Evolutionary conservation across 1,140 invertebrate species (phyloP).

Genomic region (Chionoecetes opilio): DNA sequence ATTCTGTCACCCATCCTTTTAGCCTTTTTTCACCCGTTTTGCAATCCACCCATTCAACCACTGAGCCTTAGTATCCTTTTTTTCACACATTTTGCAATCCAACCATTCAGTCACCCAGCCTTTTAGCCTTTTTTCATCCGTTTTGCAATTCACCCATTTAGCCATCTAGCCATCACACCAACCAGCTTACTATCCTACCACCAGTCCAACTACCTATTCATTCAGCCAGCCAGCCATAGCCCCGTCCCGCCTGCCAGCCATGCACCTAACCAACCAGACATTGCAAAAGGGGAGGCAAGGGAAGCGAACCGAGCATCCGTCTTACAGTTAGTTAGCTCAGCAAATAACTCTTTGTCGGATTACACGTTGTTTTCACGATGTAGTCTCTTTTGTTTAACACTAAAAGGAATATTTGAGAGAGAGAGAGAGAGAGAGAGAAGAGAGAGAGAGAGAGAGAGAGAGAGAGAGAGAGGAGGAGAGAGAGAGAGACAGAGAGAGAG

Average conservation of each 20-base stretch:
- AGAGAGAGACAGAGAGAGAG: background rate
- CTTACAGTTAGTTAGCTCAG: conserved; percentile 5
- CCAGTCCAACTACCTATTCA: background rate
- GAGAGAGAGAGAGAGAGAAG: background rate
- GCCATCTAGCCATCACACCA: background rate
- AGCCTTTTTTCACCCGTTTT: no score
- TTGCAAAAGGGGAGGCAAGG: background rate
- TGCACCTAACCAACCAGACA: background rate
- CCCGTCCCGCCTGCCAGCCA: background rate
- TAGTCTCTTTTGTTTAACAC: background rate
- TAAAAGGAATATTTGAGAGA: no score
- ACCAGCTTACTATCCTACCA: no score
- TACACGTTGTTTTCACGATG: background rate
- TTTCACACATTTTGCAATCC: background rate
- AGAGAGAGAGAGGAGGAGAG: no score
- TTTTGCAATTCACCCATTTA: background rate
- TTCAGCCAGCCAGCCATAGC: background rate
- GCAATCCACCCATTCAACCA: no score
- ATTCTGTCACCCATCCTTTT: no score
- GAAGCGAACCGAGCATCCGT: background rate
- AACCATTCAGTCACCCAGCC: background rate
- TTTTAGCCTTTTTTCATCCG: no score
- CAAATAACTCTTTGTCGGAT: conserved; percentile 24
- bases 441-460: no score
- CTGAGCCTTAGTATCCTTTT: no score